These are phyloP conservation scores for Capreolus pygargus DNA, from an alignment of 2,113 vertebrate species.

Conservation along the genomic window DNA sequence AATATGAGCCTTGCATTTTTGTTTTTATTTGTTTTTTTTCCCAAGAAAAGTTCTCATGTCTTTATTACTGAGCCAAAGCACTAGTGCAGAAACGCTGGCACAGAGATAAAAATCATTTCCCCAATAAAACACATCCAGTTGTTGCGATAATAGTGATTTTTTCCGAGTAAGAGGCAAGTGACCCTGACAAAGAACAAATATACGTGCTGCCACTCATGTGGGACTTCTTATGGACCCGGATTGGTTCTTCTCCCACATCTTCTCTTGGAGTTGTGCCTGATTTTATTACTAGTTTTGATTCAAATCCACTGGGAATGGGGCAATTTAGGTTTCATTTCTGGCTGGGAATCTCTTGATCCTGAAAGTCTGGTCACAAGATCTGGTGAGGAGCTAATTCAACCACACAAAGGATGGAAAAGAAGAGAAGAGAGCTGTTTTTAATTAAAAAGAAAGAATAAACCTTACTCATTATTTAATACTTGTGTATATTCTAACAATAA, in stretches of 20 bases:
- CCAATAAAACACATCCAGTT: not conserved
- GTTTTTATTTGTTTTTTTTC: not conserved
- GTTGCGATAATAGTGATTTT: not conserved
- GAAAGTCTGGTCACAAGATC: not conserved
- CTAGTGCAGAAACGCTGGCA: not conserved
- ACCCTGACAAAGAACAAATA: not conserved
- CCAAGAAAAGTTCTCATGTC: not conserved
- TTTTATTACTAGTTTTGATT: not conserved
- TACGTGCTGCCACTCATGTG: fast-evolving
- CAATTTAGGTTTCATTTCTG: too few species aligned
- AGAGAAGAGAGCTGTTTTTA: not conserved
- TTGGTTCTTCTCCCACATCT: not conserved
- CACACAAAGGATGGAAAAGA: not conserved
- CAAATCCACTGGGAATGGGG: not conserved
- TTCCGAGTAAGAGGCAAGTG: not conserved
- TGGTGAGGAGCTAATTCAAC: not conserved
- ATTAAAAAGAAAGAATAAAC: not conserved
- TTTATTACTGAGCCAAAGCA: not conserved
- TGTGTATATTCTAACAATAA: not conserved
- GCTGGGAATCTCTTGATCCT: not conserved
- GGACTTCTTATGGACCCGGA: not conserved
- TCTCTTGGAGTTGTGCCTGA: not conserved
- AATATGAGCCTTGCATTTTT: not conserved
- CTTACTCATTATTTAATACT: not conserved
- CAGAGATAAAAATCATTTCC: not conserved